Percentiles rank a stretch among this genome's conserved stretches.
phyloP scores from a whole-genome alignment of 2,113 vertebrate genomes.

The Peromyscus leucopus region DNA sequence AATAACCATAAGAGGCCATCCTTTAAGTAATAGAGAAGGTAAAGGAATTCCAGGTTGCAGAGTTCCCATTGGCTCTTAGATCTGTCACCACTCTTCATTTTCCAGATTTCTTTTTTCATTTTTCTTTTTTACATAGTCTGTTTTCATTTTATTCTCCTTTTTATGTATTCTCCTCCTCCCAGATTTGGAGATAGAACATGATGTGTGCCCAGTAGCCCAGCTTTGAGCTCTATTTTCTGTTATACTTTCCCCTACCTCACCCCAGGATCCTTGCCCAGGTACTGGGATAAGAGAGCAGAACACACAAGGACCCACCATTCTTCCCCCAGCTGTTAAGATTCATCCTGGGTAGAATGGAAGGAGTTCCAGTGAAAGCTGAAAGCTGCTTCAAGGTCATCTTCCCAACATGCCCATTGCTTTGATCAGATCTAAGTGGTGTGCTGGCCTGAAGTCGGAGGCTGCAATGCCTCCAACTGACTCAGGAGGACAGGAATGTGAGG shows the following conservation, averaged over 20 bases:
- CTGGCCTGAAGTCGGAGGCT: slow-evolving; percentile 85
- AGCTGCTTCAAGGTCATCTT: not conserved
- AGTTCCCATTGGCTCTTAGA: too few species aligned
- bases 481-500: slow-evolving; percentile 92
- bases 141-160: slow-evolving; percentile 77
- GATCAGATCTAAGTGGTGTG: slow-evolving; percentile 92
- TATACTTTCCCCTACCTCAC: not conserved
- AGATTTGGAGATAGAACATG: slow-evolving; percentile 70
- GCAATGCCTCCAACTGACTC: slow-evolving; percentile 91
- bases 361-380: not conserved
- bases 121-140: not conserved
- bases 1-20: too few species aligned
- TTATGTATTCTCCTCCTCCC: slow-evolving; percentile 64
- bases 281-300: not conserved
- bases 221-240: slow-evolving; percentile 26
- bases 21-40: too few species aligned
- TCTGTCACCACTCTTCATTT: too few species aligned
- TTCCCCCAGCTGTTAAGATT: not conserved
- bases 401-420: not conserved
- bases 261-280: not conserved
- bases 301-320: not conserved
- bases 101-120: too few species aligned
- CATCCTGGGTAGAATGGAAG: not conserved
- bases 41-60: too few species aligned
- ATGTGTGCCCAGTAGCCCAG: slow-evolving; percentile 65